Evolutionary conservation across 2,113 vertebrate genomes (phyloP), one percentile per base, ranked within the genome.

Genomic region (Perca flavescens): DNA sequence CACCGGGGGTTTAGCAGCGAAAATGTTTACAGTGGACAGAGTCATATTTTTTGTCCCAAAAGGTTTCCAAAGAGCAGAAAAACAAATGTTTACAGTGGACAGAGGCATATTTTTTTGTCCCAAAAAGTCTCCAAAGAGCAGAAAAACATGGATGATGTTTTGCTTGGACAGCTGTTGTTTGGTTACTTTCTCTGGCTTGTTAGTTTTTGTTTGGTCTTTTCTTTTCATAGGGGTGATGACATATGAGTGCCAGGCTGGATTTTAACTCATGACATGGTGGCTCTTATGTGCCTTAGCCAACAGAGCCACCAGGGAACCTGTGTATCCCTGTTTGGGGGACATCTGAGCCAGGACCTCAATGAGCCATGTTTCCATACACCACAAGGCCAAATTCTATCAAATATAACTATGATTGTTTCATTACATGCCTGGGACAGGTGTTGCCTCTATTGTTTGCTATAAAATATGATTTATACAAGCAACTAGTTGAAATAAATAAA

Each of bases 131-230:
- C 40, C 52, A 69, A 68, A 71, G 31, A 69, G 2, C 15, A 53
- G 47, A 62, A 77, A 50, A 83, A 78, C 62, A 22, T 22, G 62
- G 46, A 75, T 28, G 19, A 62, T 0, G 43, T 61, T 76, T 65
- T 89, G 89, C 80, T 89, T 86, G 6, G 52, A 89, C 91, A 93
- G 91, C 91, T 91, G 91, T 71, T 86, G 62, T 74, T 89, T 87
- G 71, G 40, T 88, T 74, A 36, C 52, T 86, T 85, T 81, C 16
- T 75, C 46, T 2, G 31, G n/a, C 16, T 56, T 53, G 49, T 47
- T 65, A 2, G 62, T 62, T 83, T 80, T 83, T 73, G 54, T 83
- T 82, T 62, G 63, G n/a, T 75, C 34, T 52, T 76, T 0, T 72
- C 4, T 72, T 82, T 72, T 75, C 31, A 6, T 54, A 14, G 43